These are phyloP conservation scores for Actinopyga echinites DNA, from an alignment of 53 echinoderm and acorn worm species.

Conservation along the genomic window DNA sequence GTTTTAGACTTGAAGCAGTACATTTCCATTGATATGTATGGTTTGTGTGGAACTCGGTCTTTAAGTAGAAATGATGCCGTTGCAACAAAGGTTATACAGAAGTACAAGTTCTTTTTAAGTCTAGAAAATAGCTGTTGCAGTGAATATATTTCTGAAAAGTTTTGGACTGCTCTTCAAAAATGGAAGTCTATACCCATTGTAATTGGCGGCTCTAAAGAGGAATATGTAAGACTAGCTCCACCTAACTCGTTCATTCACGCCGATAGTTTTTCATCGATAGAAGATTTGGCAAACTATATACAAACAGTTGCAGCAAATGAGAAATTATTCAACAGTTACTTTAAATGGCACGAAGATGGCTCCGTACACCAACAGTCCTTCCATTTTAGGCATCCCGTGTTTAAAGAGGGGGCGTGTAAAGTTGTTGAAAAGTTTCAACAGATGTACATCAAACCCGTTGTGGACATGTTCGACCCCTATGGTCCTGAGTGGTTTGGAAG, in stretches of 20 bases:
- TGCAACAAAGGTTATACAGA: constrained; percentile 3
- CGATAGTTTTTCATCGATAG: constrained; percentile 17
- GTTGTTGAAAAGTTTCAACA: neutral
- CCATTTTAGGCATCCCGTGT: neutral
- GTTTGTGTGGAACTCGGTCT: neutral
- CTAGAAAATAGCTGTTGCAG: constrained; percentile 61
- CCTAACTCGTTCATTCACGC: constrained; percentile 51
- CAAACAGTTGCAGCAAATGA: neutral
- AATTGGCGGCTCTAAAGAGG: constrained; percentile 48
- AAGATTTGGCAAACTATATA: constrained; percentile 26
- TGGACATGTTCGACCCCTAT: neutral
- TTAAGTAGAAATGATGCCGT: neutral
- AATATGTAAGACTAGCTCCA: constrained; percentile 42
- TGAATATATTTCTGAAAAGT: constrained; percentile 59
- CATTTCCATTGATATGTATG: neutral
- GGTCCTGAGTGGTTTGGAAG: constrained; percentile 29
- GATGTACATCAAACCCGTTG: neutral
- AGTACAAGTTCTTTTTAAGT: constrained; percentile 54
- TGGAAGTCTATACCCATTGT: constrained; percentile 54
- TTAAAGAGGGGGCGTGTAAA: neutral
- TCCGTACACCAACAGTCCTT: neutral
- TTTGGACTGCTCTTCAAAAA: constrained; percentile 42
- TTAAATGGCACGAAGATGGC: neutral
- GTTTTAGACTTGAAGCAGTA: neutral
- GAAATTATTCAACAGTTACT: constrained; percentile 10